Evolutionary conservation across 1,140 invertebrate species (phyloP).

Genomic region (Drosophila pectinifera): DNA sequence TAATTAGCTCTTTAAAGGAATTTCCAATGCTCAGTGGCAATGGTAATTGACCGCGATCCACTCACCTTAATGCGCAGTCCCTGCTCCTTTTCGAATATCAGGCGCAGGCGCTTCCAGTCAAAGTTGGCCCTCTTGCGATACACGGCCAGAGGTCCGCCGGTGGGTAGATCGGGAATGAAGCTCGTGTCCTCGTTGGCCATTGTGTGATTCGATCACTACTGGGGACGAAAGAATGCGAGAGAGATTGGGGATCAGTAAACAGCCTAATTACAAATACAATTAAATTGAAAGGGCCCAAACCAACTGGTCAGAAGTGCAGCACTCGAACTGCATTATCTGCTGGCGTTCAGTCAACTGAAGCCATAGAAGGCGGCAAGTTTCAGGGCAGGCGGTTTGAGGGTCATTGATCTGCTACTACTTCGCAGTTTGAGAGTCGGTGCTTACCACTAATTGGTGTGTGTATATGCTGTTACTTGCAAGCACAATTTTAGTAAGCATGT

Average conservation of each 20-base stretch:
- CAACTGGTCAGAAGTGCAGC: constrained; percentile 17
- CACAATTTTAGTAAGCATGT: no score
- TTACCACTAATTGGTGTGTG: not conserved
- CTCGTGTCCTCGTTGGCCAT: constrained; percentile 71
- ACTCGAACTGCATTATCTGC: constrained; percentile 37
- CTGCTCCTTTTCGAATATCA: constrained; percentile 90
- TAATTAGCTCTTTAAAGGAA: constrained; percentile 5
- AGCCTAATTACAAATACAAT: not conserved
- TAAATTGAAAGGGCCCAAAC: not conserved
- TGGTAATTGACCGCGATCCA: constrained; percentile 4
- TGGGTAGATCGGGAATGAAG: constrained; percentile 87
- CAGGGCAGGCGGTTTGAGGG: not conserved
- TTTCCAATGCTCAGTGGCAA: not conserved
- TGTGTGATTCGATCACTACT: constrained; percentile 27
- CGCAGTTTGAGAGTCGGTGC: not conserved
- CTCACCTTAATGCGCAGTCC: constrained; percentile 90
- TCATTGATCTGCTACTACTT: not conserved
- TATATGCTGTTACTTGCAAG: not conserved
- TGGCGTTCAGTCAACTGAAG: constrained; percentile 24
- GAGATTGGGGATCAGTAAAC: constrained; percentile 9
- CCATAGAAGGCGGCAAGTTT: constrained; percentile 26
- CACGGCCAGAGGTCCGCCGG: constrained; percentile 88
- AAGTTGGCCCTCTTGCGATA: constrained; percentile 91
- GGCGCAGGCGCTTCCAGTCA: constrained; percentile 91
- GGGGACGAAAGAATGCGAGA: not conserved